phyloP scores from a whole-genome alignment of 2,797 vertebrate genomes.

The Sandelia bainsii region DNA sequence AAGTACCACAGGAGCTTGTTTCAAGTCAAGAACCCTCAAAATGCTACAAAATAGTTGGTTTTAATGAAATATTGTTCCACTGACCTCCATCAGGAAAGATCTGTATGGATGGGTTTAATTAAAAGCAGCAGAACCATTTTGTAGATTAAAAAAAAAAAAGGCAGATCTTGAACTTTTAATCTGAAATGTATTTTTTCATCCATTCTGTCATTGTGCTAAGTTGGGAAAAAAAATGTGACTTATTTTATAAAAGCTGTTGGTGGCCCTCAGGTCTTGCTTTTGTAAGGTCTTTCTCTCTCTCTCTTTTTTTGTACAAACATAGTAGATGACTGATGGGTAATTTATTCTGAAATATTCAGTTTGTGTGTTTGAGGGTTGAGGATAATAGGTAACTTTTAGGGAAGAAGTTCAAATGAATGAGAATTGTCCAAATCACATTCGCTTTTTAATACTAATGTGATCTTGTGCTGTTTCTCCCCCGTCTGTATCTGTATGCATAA shows the following conservation, averaged over 20 bases:
- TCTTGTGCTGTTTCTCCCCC: conserved; percentile 1
- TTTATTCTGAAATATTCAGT: neutral
- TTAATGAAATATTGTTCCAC: conserved; percentile 17
- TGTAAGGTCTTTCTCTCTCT: neutral
- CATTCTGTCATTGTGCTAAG: neutral
- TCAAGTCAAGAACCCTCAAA: conserved; percentile 2
- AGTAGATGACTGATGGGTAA: neutral
- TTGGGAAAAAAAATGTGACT: neutral
- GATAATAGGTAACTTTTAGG: conserved; percentile 1
- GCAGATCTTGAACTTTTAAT: conserved; percentile 3
- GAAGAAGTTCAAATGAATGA: conserved; percentile 25
- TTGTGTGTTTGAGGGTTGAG: conserved; percentile 1
- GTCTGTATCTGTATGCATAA: conserved; percentile 63
- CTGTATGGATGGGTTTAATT: conserved; percentile 20
- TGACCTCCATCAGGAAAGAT: conserved; percentile 21
- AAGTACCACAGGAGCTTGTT: neutral
- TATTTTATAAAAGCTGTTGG: neutral
- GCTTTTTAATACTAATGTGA: conserved; percentile 57
- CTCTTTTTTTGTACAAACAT: neutral
- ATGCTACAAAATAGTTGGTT: neutral
- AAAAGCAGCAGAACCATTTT: conserved; percentile 14
- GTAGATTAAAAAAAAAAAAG: conserved; percentile 1
- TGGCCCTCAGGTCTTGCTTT: neutral
- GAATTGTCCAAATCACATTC: conserved; percentile 40
- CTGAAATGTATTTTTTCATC: neutral